phyloP scores from a whole-genome alignment of 2,888 invertebrate genomes.

The Drosophila pseudotalamancana region DNA sequence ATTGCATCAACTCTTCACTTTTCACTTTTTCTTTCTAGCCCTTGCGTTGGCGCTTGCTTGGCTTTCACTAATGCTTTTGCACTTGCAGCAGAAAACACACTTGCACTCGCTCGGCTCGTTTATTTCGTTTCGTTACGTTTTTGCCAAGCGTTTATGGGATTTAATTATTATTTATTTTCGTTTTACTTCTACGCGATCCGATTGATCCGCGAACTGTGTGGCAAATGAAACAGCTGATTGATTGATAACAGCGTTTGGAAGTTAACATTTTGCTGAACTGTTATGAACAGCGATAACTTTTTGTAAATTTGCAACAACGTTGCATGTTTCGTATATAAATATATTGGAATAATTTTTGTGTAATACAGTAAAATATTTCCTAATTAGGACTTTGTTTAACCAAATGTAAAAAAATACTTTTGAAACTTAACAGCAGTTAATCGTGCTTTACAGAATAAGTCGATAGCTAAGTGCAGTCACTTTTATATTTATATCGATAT shows the following conservation, averaged over 20 bases:
- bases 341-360: background rate
- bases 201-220: slow-evolving; percentile 50
- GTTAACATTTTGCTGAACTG: slow-evolving; percentile 24
- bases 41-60: slow-evolving; percentile 18
- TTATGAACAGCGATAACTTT: slow-evolving; percentile 27
- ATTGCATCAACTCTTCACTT: slow-evolving; percentile 44
- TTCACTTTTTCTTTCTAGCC: slow-evolving; percentile 30
- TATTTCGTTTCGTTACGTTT: slow-evolving; percentile 10
- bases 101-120: slow-evolving; percentile 34
- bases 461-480: background rate
- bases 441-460: background rate
- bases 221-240: slow-evolving; percentile 60
- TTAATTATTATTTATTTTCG: slow-evolving; percentile 34
- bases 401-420: too few species aligned
- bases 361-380: background rate
- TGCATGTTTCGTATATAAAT: background rate
- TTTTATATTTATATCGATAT: background rate
- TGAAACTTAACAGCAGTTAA: background rate
- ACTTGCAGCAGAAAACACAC: slow-evolving; percentile 24
- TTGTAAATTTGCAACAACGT: background rate
- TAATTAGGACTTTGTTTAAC: background rate
- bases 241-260: slow-evolving; percentile 27
- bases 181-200: slow-evolving; percentile 58
- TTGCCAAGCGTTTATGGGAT: slow-evolving; percentile 23
- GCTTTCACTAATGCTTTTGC: slow-evolving; percentile 45